These are phyloP conservation scores for Caenorhabditis auriculariae DNA, from an alignment of 2,888 invertebrate species.

Conservation along the genomic window DNA sequence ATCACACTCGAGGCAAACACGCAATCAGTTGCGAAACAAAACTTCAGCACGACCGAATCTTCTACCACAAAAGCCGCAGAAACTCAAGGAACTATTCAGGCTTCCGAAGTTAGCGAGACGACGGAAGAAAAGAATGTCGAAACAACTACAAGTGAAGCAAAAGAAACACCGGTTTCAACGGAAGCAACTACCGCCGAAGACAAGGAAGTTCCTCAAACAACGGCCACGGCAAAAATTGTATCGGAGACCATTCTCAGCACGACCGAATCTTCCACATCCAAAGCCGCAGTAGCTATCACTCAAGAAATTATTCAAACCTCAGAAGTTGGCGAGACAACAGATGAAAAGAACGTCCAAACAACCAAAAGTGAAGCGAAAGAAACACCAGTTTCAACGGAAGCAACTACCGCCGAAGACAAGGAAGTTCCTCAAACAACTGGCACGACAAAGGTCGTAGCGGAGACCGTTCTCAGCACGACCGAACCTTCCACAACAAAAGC, in stretches of 20 bases:
- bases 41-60: neutral
- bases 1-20: neutral
- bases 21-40: neutral
- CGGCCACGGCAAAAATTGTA: neutral
- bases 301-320: neutral
- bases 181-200: neutral
- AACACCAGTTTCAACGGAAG: slow-evolving; percentile 6
- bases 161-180: slow-evolving; percentile 1
- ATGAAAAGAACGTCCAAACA: too few species aligned
- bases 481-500: slow-evolving; percentile 4
- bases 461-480: slow-evolving; percentile 4
- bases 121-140: neutral
- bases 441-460: slow-evolving; percentile 4
- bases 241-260: slow-evolving; percentile 3
- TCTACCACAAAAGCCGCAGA: slow-evolving; percentile 4
- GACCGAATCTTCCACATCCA: neutral
- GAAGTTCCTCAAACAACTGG: neutral
- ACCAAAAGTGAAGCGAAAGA: slow-evolving; percentile 2
- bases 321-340: too few species aligned
- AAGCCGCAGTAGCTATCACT: neutral
- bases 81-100: neutral
- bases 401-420: neutral
- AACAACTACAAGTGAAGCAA: slow-evolving; percentile 4
- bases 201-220: neutral
- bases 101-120: slow-evolving; percentile 1